Evolutionary conservation across 2,797 vertebrate species (phyloP).

Genomic region (Artibeus jamaicensis): DNA sequence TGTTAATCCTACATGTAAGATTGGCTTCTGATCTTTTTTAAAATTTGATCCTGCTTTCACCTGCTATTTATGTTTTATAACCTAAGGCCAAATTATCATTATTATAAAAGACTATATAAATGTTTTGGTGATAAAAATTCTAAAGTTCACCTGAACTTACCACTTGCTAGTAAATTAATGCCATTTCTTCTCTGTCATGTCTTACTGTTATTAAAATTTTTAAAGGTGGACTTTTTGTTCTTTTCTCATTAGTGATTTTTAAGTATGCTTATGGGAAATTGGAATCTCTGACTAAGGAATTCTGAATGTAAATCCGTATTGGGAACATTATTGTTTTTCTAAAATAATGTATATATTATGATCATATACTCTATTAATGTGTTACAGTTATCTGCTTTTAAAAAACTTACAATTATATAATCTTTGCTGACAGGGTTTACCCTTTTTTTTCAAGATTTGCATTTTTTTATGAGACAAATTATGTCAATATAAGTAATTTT

Average conservation of each 20-base stretch:
- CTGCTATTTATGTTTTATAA: neutral
- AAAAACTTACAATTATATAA: constrained; percentile 20
- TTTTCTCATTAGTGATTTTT: neutral
- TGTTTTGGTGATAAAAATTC: neutral
- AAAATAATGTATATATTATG: neutral
- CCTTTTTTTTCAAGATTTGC: constrained; percentile 39
- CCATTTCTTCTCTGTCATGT: neutral
- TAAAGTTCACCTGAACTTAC: constrained; percentile 22
- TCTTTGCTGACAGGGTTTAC: constrained; percentile 32
- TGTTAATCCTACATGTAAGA: neutral
- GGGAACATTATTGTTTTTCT: neutral
- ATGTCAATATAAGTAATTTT: constrained; percentile 66
- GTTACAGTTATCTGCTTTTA: constrained; percentile 32
- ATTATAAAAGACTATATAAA: neutral
- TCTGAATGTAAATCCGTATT: constrained; percentile 1
- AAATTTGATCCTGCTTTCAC: neutral
- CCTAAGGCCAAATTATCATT: neutral
- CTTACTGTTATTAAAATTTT: neutral
- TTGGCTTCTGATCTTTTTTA: neutral
- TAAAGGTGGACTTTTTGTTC: neutral
- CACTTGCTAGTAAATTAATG: constrained; percentile 5
- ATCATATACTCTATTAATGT: neutral
- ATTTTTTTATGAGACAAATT: constrained; percentile 43
- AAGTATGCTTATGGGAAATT: neutral
- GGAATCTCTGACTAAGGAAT: neutral